Evolutionary conservation across 2,113 vertebrate genomes (phyloP).

Genomic region (Rhagologus leucostigma): DNA sequence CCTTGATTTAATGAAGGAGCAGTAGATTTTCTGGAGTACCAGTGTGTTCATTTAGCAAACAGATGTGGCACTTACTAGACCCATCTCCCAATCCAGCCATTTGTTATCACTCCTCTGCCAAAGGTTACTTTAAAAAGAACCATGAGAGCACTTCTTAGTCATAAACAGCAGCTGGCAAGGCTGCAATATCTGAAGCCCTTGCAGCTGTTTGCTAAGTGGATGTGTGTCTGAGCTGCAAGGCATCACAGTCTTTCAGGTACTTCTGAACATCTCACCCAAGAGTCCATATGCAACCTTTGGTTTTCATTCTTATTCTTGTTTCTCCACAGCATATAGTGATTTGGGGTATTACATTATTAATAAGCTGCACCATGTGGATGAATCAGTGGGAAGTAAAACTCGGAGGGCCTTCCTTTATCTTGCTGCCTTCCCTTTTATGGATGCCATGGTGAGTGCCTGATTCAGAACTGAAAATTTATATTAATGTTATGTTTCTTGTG

Average conservation of each 20-base stretch:
- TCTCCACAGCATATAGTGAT: slow-evolving; percentile 84
- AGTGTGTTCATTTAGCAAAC: slow-evolving; percentile 6
- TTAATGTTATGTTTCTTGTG: not conserved
- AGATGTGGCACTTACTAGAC: slow-evolving; percentile 3
- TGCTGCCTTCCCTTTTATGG: slow-evolving; percentile 93
- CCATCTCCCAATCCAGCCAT: not conserved
- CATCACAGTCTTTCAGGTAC: not conserved
- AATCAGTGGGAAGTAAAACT: slow-evolving; percentile 93
- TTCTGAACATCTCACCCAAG: not conserved
- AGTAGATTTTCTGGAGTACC: slow-evolving; percentile 17
- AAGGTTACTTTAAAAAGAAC: slow-evolving; percentile 25
- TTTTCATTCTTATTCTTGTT: not conserved
- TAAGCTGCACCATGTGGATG: slow-evolving; percentile 97
- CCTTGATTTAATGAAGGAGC: not conserved
- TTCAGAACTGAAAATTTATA: not conserved
- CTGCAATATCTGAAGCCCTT: not conserved
- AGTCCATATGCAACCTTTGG: not conserved
- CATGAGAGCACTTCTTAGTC: not conserved
- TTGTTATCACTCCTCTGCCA: not conserved
- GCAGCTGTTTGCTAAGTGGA: not conserved
- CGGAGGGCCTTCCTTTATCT: slow-evolving; percentile 94
- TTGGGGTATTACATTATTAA: slow-evolving; percentile 98
- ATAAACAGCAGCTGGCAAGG: not conserved
- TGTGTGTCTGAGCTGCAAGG: not conserved
- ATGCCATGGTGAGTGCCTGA: slow-evolving; percentile 89